Evolutionary conservation across 2,888 invertebrate species (phyloP).

Genomic region (Lasiommata megera): DNA sequence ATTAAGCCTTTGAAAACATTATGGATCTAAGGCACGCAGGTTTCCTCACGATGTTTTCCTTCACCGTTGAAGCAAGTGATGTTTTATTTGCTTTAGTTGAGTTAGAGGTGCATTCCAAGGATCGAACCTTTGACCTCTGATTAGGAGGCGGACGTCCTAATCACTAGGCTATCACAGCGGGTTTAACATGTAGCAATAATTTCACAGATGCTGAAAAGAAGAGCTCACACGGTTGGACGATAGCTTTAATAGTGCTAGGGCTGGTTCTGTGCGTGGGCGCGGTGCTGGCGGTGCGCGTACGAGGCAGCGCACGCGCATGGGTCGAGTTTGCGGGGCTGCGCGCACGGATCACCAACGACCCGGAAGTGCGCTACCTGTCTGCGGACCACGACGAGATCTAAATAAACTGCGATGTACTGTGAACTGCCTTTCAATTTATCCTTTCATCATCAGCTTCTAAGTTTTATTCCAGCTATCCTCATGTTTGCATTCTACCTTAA

Average conservation of each 20-base stretch:
- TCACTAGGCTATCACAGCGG: no score
- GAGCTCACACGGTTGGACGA: slow-evolving; percentile 31
- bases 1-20: no score
- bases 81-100: no score
- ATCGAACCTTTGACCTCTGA: no score
- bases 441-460: neutral
- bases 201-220: slow-evolving; percentile 12
- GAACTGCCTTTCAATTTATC: neutral
- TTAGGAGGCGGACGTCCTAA: no score
- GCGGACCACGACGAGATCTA: slow-evolving; percentile 52
- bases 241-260: slow-evolving; percentile 41
- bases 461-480: no score
- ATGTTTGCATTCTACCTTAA: no score
- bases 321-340: slow-evolving; percentile 44
- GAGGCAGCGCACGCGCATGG: slow-evolving; percentile 41
- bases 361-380: slow-evolving; percentile 63
- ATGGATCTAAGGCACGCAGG: no score
- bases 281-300: slow-evolving; percentile 30
- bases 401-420: neutral
- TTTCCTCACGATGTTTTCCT: no score
- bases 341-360: slow-evolving; percentile 44
- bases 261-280: slow-evolving; percentile 36
- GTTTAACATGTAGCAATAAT: neutral
- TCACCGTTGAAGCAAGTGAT: no score
- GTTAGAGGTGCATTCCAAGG: no score